Evolutionary conservation across 2,113 vertebrate genomes (phyloP).

Genomic region (Willisornis vidua): DNA sequence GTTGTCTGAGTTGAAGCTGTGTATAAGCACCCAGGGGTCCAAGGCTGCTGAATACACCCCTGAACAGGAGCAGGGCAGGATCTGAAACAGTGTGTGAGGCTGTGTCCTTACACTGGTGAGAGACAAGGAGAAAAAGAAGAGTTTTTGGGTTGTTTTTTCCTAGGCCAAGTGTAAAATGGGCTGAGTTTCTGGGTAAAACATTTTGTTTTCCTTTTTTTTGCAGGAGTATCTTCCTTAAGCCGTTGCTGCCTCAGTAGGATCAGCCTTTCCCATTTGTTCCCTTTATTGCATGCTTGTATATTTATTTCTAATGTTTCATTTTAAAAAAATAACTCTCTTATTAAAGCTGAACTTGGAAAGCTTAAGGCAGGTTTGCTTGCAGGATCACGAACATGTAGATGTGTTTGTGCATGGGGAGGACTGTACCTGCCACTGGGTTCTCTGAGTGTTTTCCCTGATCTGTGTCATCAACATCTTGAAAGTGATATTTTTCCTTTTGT

Average conservation of each 20-base stretch:
- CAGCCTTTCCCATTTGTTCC: background rate
- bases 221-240: background rate
- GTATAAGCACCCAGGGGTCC: rapidly evolving
- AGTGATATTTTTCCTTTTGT: background rate
- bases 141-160: background rate
- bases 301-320: background rate
- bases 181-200: background rate
- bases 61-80: background rate
- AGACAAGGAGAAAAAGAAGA: background rate
- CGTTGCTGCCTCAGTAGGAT: background rate
- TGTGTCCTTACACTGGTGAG: background rate
- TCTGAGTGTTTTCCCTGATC: background rate
- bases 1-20: background rate
- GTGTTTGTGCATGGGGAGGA: background rate
- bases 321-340: background rate
- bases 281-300: background rate
- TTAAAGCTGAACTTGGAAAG: background rate
- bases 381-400: background rate
- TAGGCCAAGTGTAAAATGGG: background rate
- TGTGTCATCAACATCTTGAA: background rate
- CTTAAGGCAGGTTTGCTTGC: background rate
- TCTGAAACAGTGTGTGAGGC: background rate
- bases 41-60: background rate
- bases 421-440: background rate
- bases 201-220: background rate